Evolutionary conservation across 1,140 invertebrate species (phyloP).

Genomic region (Cyrtorhinus lividipennis): DNA sequence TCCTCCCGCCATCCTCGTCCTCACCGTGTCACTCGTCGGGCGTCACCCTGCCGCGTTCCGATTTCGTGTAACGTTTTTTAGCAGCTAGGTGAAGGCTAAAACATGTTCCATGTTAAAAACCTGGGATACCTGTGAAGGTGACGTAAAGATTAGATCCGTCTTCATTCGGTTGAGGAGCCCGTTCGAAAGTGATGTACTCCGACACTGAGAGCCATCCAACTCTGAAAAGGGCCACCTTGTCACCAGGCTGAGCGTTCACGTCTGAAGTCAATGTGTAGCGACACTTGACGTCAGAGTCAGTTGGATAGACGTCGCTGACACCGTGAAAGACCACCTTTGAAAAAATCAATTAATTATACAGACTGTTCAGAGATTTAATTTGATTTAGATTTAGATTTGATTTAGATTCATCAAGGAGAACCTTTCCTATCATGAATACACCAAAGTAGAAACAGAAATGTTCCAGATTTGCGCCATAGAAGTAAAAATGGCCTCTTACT

Average conservation of each 20-base stretch:
- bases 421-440: not conserved
- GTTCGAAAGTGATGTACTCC: constrained; percentile 17
- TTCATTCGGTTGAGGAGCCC: constrained; percentile 7
- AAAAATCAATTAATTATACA: not conserved
- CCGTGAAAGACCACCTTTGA: constrained; percentile 24
- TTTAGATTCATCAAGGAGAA: not conserved
- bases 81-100: too few species aligned
- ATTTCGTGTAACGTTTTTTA: too few species aligned
- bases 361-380: too few species aligned
- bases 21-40: too few species aligned
- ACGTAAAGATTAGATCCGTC: not conserved
- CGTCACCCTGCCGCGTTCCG: too few species aligned
- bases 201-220: constrained; percentile 22
- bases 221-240: constrained; percentile 21
- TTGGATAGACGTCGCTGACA: constrained; percentile 22
- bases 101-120: too few species aligned
- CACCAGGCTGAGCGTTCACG: constrained; percentile 17
- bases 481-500: too few species aligned
- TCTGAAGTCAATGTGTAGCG: constrained; percentile 19
- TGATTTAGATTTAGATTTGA: not conserved
- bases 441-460: not conserved
- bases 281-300: constrained; percentile 23
- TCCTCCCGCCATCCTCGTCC: too few species aligned
- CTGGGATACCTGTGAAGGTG: constrained; percentile 9
- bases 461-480: not conserved